Base-by-base conservation (phyloP, 2,797 vertebrate genomes). In the Sphaeramia orbicularis region DNA sequence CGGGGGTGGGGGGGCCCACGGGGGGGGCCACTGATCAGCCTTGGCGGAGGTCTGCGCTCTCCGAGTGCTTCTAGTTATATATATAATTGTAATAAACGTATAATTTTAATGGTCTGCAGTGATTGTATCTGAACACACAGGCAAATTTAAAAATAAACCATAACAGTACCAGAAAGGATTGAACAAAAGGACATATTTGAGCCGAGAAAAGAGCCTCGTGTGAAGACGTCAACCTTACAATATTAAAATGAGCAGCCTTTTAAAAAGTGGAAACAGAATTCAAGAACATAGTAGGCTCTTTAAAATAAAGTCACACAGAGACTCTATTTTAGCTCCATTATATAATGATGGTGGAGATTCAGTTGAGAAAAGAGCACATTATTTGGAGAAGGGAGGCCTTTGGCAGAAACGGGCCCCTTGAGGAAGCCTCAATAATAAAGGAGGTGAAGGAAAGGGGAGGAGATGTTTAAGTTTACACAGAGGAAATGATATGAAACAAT, bases 351-450 rank as follows among this genome's bases (percentile, higher is more conserved):
- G 32, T 1, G 15, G 36, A 27, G 12, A 15, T 50, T 35, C 30
- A 58, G 1, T 44, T 8, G 21, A 14, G 49, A 13, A 40, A 13
- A 12, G 58, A 49, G 19, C 57, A 12, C 8, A 1, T 36, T 6
- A 61, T 40, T n/a, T 16, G 19, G 37, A 48, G 44, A 13, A 40
- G 44, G 14, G 45, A 60, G 44, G 43, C 32, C 44, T 36, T 1
- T 5, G 56, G 56, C 41, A 10, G 24, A 15, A 57, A 4, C 6
- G 4, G n/a, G 21, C 27, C 42, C 44, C 42, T 2, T 19, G 42
- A 47, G 56, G 32, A 47, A 15, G 10, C 9, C 11, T 14, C 12
- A 2, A 18, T 5, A n/a, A 15, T n/a, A 7, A 38, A 30, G 19
- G 24, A 43, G 24, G 19, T 24, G 21, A 24, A 40, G 7, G 19